Base-by-base conservation (phyloP, 2,797 vertebrate genomes). In the Bovichtus diacanthus region DNA sequence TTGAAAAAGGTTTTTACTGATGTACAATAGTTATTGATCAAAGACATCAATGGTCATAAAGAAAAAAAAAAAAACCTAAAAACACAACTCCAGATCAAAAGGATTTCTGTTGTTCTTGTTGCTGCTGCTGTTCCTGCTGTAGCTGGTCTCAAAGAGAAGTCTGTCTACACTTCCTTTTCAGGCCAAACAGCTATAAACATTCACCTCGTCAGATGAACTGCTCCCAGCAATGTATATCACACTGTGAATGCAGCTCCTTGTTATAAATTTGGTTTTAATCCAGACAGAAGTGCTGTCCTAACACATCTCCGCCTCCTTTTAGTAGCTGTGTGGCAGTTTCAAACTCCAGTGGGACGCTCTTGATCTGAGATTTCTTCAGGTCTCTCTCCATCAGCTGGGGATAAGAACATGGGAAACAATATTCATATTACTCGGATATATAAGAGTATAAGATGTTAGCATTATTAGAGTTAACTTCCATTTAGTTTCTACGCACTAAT, bases 331-430 rank as follows among this genome's bases (percentile, higher is more conserved):
- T 91, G 0, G 95, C 89, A 0, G 79, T 93, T 66, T 97, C 93
- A 83, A 97, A 99, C 92, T 99, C 97, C 84, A 99, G 87, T 0
- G 98, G 95, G 31, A 97, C 75, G 0, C 63, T 87, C 5, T 89
- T 86, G 1, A 29, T 83, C 56, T 92, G 92, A 19, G 88, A 93
- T 90, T 95, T 94, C 70, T 96, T 97, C 80, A 99, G 81, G 80
- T 98, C 96, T 78, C 61, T 93, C 74, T 99, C 96, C 87, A 99
- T 98, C 68, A 99, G 89, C 98, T 99, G 81, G 1, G 78, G 4
- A 66, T 5, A 67, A 70, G 36, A 80, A 85, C 4, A 76, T 2
- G 9, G 9, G 25, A 39, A 16, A 76, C 4, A 63, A 47, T 16
- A 67, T 15, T 74, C 16, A 49, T 63, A 13, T 2, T 16, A 3